A percentile compares a stretch with the other conserved stretches of the same genome.
Evolutionary conservation across 2,797 vertebrate genomes (phyloP).

Genomic region (Spinus pinus): DNA sequence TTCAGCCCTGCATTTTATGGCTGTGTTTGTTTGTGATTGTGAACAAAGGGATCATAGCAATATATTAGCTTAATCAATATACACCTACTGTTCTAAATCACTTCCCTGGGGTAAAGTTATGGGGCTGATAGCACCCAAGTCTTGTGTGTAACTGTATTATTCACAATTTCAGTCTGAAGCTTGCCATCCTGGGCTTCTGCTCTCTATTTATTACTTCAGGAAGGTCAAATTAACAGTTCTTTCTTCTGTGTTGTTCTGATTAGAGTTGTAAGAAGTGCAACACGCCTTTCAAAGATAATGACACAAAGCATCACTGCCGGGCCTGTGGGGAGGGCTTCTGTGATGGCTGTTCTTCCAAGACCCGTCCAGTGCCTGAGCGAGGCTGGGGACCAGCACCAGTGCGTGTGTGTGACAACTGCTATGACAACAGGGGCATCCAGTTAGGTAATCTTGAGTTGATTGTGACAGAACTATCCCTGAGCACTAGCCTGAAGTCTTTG

Average conservation of each 20-base stretch:
- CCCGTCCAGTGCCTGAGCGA: conserved; percentile 91
- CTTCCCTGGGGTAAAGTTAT: background rate
- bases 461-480: background rate
- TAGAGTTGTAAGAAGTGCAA: conserved; percentile 92
- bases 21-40: background rate
- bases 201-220: background rate
- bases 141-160: background rate
- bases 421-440: conserved; percentile 76
- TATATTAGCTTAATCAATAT: background rate
- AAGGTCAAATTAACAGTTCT: background rate
- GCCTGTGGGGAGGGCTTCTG: conserved; percentile 98
- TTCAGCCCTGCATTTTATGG: background rate
- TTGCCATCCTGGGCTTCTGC: background rate
- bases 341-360: conserved; percentile 91
- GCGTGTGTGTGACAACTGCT: conserved; percentile 93
- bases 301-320: conserved; percentile 97
- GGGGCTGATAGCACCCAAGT: background rate
- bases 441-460: conserved; percentile 73
- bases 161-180: background rate
- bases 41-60: background rate
- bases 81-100: background rate
- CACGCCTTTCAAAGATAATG: conserved; percentile 88
- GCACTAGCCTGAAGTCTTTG: background rate
- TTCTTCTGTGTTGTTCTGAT: conserved; percentile 46
- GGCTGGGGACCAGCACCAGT: conserved; percentile 95